These are phyloP conservation scores for Arion vulgaris DNA, from an alignment of 1,140 invertebrate genomes.

Conservation along the genomic window DNA sequence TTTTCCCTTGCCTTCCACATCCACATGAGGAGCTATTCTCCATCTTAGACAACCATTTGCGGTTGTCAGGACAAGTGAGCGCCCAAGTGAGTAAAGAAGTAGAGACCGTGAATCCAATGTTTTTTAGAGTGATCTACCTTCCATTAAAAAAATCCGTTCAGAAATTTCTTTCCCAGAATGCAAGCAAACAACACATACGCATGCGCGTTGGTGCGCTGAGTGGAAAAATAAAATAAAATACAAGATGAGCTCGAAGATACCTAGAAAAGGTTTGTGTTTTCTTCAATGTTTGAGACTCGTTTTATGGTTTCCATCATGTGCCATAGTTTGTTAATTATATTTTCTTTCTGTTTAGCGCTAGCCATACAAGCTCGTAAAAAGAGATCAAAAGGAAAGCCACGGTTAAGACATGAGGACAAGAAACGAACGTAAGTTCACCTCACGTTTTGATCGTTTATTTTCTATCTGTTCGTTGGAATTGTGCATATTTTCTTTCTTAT, in stretches of 20 bases:
- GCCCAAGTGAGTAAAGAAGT: no score
- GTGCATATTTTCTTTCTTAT: no score
- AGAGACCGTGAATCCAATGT: no score
- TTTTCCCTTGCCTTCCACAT: no score
- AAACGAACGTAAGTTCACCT: slow-evolving; percentile 56
- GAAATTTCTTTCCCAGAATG: slow-evolving; percentile 63
- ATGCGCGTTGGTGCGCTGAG: slow-evolving; percentile 57
- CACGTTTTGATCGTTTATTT: no score
- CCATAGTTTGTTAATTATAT: background rate
- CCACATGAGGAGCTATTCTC: no score
- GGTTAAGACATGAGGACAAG: slow-evolving; percentile 56
- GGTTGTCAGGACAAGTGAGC: no score
- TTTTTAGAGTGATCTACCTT: no score
- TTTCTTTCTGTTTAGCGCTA: slow-evolving; percentile 64
- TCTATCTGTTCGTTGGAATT: no score
- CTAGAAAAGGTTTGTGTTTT: slow-evolving; percentile 61
- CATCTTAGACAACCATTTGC: no score
- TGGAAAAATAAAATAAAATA: slow-evolving; percentile 49
- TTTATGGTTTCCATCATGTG: background rate
- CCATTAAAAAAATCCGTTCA: no score
- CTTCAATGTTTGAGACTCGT: background rate
- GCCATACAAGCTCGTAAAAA: slow-evolving; percentile 73
- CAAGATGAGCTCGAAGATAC: slow-evolving; percentile 67
- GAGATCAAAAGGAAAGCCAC: slow-evolving; percentile 67
- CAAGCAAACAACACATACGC: slow-evolving; percentile 56